phyloP scores from a whole-genome alignment of 2,797 vertebrate genomes.

The Dryobates pubescens region DNA sequence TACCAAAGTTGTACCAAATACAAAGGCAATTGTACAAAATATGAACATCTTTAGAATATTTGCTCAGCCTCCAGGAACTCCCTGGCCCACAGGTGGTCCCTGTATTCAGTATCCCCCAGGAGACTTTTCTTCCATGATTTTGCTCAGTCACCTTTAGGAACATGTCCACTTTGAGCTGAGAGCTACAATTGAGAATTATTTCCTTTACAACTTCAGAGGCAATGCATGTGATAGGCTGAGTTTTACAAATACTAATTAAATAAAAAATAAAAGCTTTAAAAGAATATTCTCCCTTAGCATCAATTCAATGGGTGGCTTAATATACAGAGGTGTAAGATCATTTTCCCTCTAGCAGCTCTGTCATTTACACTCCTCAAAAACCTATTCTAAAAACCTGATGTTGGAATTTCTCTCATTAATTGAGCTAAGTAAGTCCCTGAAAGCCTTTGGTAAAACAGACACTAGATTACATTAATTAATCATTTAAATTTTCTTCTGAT shows the following conservation, averaged over 20 bases:
- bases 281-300: background rate
- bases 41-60: background rate
- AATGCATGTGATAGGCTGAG: background rate
- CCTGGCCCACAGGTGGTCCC: background rate
- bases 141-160: background rate
- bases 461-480: conserved; percentile 75
- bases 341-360: conserved; percentile 55
- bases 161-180: background rate
- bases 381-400: conserved; percentile 33
- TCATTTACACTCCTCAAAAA: conserved; percentile 62
- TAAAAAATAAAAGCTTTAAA: background rate
- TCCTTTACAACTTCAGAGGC: background rate
- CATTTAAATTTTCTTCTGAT: conserved; percentile 75
- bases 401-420: conserved; percentile 70
- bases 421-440: conserved; percentile 57
- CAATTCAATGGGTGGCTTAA: conserved; percentile 38
- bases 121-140: background rate
- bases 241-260: background rate
- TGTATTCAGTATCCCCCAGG: background rate
- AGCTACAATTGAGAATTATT: background rate
- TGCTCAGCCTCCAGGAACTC: background rate
- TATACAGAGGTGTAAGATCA: conserved; percentile 37
- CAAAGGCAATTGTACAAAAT: no score
- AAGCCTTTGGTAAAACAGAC: conserved; percentile 74
- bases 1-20: no score